Evolutionary conservation across 2,888 invertebrate species (phyloP).

Genomic region (Chymomyza procnemis): DNA sequence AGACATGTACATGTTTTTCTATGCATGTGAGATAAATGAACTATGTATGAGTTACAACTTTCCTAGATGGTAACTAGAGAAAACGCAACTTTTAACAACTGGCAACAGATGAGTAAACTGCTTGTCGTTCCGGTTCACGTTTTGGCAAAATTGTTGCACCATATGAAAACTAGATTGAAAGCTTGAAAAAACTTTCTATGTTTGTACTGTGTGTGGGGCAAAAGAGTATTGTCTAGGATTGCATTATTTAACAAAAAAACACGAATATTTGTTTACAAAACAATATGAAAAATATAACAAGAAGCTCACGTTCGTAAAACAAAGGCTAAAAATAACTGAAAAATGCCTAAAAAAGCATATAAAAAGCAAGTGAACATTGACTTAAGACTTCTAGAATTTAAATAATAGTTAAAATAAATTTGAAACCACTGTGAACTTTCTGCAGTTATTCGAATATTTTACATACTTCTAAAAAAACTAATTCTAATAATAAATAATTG

Average conservation of each 20-base stretch:
- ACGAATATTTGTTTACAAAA: slow-evolving; percentile 58
- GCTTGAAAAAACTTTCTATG: neutral
- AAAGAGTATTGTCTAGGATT: neutral
- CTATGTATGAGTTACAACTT: neutral
- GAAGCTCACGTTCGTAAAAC: slow-evolving; percentile 1
- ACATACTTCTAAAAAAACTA: too few relatives aligned
- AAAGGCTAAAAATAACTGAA: neutral
- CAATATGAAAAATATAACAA: slow-evolving; percentile 50
- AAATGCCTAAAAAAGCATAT: neutral
- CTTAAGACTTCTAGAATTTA: too few relatives aligned
- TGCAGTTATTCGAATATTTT: too few relatives aligned
- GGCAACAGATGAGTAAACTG: neutral
- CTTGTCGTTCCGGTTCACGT: neutral
- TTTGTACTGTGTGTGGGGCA: neutral
- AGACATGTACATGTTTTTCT: neutral
- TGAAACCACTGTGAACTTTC: too few relatives aligned
- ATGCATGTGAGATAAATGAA: neutral
- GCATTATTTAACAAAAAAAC: slow-evolving; percentile 25
- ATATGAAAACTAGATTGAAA: neutral
- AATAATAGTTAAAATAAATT: too few relatives aligned
- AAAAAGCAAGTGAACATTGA: too few relatives aligned
- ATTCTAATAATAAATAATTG: too few relatives aligned
- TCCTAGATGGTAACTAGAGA: neutral
- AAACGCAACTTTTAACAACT: neutral
- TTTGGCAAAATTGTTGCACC: neutral